A percentile compares a stretch with the other conserved stretches of the same genome.
Evolutionary conservation across 2,888 invertebrate genomes (phyloP).

Genomic region (Laspeyria flexula): DNA sequence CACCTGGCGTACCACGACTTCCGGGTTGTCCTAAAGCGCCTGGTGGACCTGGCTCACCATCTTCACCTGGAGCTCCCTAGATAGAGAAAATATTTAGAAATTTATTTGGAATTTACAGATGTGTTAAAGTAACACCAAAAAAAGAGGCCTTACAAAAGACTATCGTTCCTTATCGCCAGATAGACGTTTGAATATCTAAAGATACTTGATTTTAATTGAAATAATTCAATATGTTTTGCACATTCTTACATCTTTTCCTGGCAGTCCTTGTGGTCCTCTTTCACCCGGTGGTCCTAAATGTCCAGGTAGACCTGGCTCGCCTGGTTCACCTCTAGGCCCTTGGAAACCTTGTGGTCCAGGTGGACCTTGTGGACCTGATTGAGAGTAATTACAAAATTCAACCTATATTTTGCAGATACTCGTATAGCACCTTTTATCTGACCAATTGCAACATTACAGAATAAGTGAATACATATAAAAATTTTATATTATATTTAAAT

Average conservation of each 20-base stretch:
- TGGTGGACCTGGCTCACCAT: conserved; percentile 91
- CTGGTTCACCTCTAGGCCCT: conserved; percentile 92
- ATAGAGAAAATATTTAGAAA: not conserved
- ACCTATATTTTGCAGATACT: no score
- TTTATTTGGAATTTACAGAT: no score
- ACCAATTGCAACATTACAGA: no score
- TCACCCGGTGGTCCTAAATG: conserved; percentile 89
- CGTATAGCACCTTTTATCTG: no score
- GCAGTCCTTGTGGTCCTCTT: conserved; percentile 89
- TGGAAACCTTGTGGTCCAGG: conserved; percentile 92
- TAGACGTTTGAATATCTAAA: no score
- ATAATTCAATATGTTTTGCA: not conserved
- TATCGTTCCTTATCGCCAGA: no score
- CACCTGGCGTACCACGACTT: conserved; percentile 89
- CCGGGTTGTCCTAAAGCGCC: conserved; percentile 91
- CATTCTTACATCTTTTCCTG: conserved; percentile 90
- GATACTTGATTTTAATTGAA: no score
- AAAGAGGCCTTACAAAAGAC: no score
- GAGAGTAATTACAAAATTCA: no score
- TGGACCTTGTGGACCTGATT: conserved; percentile 79
- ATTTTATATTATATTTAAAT: no score
- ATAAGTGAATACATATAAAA: no score
- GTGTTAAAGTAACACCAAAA: no score
- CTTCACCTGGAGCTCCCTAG: conserved; percentile 92
- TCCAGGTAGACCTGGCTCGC: conserved; percentile 90